These are phyloP conservation scores for Athetis lepigone DNA, from an alignment of 2,888 invertebrate species.

Conservation along the genomic window DNA sequence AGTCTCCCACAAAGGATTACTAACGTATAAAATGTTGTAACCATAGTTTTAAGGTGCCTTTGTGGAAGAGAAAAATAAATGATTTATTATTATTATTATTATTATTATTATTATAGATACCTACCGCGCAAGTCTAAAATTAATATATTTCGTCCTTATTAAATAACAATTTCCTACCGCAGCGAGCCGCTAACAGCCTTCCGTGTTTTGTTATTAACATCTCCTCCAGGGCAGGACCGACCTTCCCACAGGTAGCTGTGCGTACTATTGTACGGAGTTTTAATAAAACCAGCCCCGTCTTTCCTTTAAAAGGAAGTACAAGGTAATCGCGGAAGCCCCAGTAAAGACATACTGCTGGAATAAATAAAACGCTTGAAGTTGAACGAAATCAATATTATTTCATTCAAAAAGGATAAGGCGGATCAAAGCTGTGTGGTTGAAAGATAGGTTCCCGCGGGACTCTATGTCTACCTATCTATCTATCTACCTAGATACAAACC, in stretches of 20 bases:
- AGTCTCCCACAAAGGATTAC: too few species aligned
- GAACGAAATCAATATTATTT: slow-evolving; percentile 17
- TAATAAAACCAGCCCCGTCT: background rate
- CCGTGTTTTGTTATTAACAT: slow-evolving; percentile 28
- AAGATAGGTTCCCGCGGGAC: slow-evolving; percentile 1
- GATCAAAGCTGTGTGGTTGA: slow-evolving; percentile 2
- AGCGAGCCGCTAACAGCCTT: slow-evolving; percentile 6
- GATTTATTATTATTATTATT: too few species aligned
- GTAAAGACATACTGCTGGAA: background rate
- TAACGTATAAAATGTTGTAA: too few species aligned
- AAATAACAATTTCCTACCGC: slow-evolving; percentile 32
- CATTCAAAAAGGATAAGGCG: slow-evolving; percentile 1
- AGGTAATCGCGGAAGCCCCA: too few species aligned
- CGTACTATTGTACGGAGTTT: background rate
- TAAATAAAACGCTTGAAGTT: background rate
- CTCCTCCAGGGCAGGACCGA: slow-evolving; percentile 8
- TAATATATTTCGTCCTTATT: slow-evolving; percentile 6
- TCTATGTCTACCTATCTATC: background rate
- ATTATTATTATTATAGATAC: too few species aligned
- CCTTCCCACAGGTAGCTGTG: background rate
- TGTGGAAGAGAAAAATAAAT: too few species aligned
- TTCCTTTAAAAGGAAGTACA: background rate
- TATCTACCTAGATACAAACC: background rate
- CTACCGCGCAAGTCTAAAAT: background rate
- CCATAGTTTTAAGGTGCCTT: too few species aligned